Evolutionary conservation across 1,140 invertebrate species (phyloP).

Genomic region (Plectrocnemia conspersa): DNA sequence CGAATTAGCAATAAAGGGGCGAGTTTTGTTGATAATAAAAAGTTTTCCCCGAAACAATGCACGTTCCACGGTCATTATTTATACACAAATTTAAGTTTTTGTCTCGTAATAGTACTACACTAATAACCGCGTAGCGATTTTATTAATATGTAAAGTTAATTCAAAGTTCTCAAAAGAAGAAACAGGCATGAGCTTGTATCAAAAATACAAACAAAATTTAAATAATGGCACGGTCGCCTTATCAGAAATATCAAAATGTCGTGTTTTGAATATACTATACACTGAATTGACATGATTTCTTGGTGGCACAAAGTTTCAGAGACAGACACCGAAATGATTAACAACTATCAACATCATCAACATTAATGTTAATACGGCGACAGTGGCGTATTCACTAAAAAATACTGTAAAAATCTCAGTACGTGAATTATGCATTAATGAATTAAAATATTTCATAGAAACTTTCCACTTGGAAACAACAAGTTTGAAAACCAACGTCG

Average conservation of each 20-base stretch:
- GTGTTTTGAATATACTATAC: conserved; percentile 15
- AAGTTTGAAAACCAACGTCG: too few relatives aligned
- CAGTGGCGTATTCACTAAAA: too few relatives aligned
- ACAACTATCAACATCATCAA: conserved; percentile 18
- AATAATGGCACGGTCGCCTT: conserved; percentile 15
- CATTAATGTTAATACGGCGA: not conserved
- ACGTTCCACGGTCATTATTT: not conserved
- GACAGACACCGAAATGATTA: conserved; percentile 26
- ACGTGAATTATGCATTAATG: too few relatives aligned
- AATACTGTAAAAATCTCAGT: too few relatives aligned
- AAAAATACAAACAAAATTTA: conserved; percentile 8
- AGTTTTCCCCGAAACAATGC: not conserved
- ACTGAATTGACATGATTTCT: conserved; percentile 17
- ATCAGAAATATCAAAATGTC: conserved; percentile 19
- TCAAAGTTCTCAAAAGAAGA: conserved; percentile 9
- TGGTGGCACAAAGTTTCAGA: conserved; percentile 19
- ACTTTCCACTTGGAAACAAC: too few relatives aligned
- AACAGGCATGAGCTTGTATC: not conserved
- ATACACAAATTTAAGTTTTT: not conserved
- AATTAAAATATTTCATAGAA: too few relatives aligned
- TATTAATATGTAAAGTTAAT: conserved; percentile 25
- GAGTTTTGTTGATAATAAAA: too few relatives aligned
- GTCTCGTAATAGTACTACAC: not conserved
- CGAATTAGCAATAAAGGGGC: too few relatives aligned
- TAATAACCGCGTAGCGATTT: not conserved